Conservation (phyloP, 2,797 vertebrate genomes). For the Labroides dimidiatus region DNA sequence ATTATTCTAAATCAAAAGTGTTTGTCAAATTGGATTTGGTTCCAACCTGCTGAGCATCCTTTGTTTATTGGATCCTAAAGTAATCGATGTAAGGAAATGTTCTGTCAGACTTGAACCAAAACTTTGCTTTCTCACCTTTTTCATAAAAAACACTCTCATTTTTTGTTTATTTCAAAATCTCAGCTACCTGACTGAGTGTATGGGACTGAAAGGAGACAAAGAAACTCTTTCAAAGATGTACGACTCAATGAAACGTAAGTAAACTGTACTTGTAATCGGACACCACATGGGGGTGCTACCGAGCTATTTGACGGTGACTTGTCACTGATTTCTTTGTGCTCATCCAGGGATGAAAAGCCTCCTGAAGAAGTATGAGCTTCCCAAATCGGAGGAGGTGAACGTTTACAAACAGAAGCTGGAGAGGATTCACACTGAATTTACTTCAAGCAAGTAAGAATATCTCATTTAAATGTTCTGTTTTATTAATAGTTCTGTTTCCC, state of each 20-base stretch:
- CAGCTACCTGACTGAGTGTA: slow-evolving; percentile 93
- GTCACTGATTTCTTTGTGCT: not conserved
- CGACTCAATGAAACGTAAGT: slow-evolving; percentile 96
- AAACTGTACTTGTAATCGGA: slow-evolving; percentile 21
- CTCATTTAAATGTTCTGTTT: too few species aligned
- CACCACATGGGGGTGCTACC: slow-evolving; percentile 62
- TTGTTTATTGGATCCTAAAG: too few species aligned
- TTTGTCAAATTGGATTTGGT: too few species aligned
- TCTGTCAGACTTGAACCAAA: too few species aligned
- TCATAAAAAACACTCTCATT: too few species aligned
- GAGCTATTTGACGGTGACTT: slow-evolving; percentile 5
- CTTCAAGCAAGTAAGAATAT: slow-evolving; percentile 84
- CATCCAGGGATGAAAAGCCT: slow-evolving; percentile 90
- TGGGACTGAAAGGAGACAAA: slow-evolving; percentile 89
- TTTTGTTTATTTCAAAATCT: not conserved
- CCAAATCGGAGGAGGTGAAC: slow-evolving; percentile 88
- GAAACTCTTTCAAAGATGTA: slow-evolving; percentile 86
- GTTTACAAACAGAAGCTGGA: slow-evolving; percentile 92
- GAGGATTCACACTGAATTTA: slow-evolving; percentile 90
- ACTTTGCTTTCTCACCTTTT: too few species aligned
- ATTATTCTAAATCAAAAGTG: too few species aligned
- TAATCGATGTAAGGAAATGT: too few species aligned
- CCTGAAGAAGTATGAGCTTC: slow-evolving; percentile 91
- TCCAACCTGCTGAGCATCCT: too few species aligned
- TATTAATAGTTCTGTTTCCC: too few species aligned